phyloP scores from a whole-genome alignment of 2,888 invertebrate species.

The Ophioninae sp. region DNA sequence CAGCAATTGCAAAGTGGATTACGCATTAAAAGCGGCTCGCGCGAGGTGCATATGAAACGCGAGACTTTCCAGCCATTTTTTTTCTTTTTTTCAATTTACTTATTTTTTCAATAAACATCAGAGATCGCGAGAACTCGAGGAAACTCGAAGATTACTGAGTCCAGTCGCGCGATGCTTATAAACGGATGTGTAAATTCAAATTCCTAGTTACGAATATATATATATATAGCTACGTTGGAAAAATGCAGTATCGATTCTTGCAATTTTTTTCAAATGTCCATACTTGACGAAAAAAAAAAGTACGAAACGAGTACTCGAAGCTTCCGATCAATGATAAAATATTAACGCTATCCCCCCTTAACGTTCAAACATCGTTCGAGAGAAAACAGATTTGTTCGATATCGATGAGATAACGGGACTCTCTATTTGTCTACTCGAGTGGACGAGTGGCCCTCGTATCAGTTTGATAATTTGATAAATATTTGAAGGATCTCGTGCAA shows the following conservation, averaged over 20 bases:
- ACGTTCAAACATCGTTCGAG: constrained; percentile 13
- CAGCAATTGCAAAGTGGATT: constrained; percentile 20
- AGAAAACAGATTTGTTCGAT: constrained; percentile 26
- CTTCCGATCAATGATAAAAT: no score
- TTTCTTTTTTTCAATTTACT: constrained; percentile 7
- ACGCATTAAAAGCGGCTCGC: constrained; percentile 16
- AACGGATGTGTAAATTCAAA: no score
- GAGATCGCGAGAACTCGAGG: no score
- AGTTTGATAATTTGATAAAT: not conserved
- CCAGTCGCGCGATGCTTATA: no score
- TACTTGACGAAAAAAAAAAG: no score
- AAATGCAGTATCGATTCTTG: not conserved
- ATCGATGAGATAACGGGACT: constrained; percentile 27
- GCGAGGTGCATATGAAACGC: constrained; percentile 4
- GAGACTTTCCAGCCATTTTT: constrained; percentile 7
- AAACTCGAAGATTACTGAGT: no score
- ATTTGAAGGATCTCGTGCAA: not conserved
- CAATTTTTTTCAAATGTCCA: not conserved
- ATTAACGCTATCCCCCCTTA: no score
- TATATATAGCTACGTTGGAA: no score
- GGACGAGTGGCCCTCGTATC: not conserved
- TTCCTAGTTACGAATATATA: no score
- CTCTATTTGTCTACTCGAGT: not conserved
- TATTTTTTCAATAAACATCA: not conserved
- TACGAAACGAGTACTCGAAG: no score